A percentile compares a stretch with the other conserved stretches of the same genome.
phyloP scores from a whole-genome alignment of 2,113 vertebrate genomes.

The Parus major region DNA sequence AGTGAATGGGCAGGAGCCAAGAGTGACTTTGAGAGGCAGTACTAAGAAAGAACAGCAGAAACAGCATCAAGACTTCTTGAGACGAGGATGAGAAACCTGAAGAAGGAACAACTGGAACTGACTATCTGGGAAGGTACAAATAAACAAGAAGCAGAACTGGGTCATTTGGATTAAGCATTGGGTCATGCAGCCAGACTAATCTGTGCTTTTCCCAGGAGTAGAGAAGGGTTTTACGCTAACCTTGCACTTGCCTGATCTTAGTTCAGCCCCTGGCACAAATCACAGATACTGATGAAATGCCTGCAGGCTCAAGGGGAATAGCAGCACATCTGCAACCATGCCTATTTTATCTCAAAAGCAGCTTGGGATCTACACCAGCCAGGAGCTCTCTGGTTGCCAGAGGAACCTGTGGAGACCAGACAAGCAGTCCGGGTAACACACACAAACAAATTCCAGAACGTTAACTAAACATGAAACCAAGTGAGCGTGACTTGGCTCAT shows the following conservation, averaged over 20 bases:
- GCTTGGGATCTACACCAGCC: not conserved
- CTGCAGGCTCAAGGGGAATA: constrained; percentile 24
- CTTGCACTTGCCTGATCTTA: constrained; percentile 22
- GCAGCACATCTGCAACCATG: constrained; percentile 22
- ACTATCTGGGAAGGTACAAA: constrained; percentile 7
- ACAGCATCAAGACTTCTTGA: not conserved
- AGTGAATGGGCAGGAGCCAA: not conserved
- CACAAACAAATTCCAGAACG: constrained; percentile 44
- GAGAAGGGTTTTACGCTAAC: not conserved
- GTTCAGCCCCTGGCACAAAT: not conserved
- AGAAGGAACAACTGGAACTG: not conserved
- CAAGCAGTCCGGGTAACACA: not conserved
- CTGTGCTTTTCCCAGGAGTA: constrained; percentile 15
- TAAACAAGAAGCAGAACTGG: constrained; percentile 29
- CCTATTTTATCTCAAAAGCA: constrained; percentile 39
- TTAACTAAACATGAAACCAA: not conserved
- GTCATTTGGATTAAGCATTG: constrained; percentile 16
- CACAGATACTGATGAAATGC: constrained; percentile 14
- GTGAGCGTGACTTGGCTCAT: not conserved
- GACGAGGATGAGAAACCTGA: not conserved
- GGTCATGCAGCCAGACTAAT: not conserved
- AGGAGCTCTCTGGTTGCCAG: constrained; percentile 6
- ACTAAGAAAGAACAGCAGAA: not conserved
- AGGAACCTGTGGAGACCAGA: not conserved
- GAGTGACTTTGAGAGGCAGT: not conserved